Percentiles rank a stretch among this genome's conserved stretches.
phyloP scores from a whole-genome alignment of 2,797 vertebrate species.

The Cyprinella venusta region DNA sequence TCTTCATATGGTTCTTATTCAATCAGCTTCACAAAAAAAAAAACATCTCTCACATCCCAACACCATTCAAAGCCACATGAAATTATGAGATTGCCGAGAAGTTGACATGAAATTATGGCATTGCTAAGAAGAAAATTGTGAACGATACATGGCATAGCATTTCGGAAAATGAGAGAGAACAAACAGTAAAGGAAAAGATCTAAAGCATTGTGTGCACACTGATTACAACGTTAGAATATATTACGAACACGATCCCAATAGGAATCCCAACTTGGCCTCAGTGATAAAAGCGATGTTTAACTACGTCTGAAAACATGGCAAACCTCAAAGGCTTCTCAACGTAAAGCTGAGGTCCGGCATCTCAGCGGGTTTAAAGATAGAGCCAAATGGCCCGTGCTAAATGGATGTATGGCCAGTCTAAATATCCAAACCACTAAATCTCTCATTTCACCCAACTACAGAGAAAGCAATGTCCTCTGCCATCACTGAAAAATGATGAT shows the following conservation, averaged over 20 bases:
- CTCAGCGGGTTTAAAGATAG: conserved; percentile 68
- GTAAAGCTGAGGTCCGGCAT: conserved; percentile 75
- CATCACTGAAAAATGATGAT: conserved; percentile 38
- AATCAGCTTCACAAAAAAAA: background rate
- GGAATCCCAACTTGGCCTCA: conserved; percentile 13
- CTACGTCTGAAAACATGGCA: conserved; percentile 73
- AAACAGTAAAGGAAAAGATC: background rate
- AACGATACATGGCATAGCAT: background rate
- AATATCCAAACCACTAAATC: conserved; percentile 62
- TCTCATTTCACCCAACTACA: conserved; percentile 53
- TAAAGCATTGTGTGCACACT: background rate
- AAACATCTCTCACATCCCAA: background rate
- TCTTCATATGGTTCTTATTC: background rate
- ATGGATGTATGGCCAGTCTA: conserved; percentile 68
- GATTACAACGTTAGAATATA: background rate
- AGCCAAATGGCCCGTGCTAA: conserved; percentile 71
- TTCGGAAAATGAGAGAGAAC: conserved; percentile 5
- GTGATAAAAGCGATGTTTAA: conserved; percentile 43
- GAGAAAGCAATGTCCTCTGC: conserved; percentile 9
- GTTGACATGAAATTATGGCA: background rate
- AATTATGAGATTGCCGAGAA: background rate
- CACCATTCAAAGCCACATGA: background rate
- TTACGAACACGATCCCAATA: conserved; percentile 20
- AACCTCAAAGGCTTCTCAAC: conserved; percentile 75
- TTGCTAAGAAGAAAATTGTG: background rate